Evolutionary conservation across 2,888 invertebrate species (phyloP).

Genomic region (Papilio elwesi): DNA sequence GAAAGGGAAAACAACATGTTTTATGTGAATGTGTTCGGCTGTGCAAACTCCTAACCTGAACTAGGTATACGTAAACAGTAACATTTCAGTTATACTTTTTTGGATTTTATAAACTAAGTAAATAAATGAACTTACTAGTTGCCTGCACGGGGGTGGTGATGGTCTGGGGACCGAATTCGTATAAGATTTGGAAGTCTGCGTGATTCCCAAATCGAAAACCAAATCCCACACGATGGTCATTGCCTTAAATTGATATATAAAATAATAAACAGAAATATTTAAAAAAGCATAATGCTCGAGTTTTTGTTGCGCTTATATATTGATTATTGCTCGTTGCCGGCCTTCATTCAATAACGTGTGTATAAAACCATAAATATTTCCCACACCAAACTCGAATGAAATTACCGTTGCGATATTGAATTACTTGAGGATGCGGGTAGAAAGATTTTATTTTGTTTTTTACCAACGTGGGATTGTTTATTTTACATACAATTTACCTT

Average conservation of each 20-base stretch:
- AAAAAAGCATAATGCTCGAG: background rate
- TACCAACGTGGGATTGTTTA: background rate
- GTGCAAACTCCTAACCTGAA: too few species aligned
- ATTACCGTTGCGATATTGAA: constrained; percentile 14
- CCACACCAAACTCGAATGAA: constrained; percentile 9
- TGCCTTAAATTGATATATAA: constrained; percentile 78
- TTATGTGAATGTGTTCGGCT: too few species aligned
- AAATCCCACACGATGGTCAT: constrained; percentile 90
- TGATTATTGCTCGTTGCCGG: too few species aligned
- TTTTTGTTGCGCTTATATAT: too few species aligned
- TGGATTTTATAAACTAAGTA: background rate
- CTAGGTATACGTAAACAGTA: too few species aligned
- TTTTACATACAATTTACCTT: too few species aligned
- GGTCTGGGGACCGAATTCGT: constrained; percentile 90
- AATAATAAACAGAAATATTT: background rate
- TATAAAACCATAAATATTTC: background rate
- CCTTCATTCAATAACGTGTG: too few species aligned
- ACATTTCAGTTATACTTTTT: background rate
- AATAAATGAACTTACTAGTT: constrained; percentile 71
- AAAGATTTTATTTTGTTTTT: background rate
- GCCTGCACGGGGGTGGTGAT: constrained; percentile 87
- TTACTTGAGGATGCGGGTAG: constrained; percentile 30
- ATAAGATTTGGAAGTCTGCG: constrained; percentile 90
- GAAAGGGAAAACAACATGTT: too few species aligned
- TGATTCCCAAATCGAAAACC: constrained; percentile 91